A percentile compares a stretch with the other conserved stretches of the same genome.
Conservation (phyloP, 2,113 vertebrate genomes). For the Sorex fumeus region DNA sequence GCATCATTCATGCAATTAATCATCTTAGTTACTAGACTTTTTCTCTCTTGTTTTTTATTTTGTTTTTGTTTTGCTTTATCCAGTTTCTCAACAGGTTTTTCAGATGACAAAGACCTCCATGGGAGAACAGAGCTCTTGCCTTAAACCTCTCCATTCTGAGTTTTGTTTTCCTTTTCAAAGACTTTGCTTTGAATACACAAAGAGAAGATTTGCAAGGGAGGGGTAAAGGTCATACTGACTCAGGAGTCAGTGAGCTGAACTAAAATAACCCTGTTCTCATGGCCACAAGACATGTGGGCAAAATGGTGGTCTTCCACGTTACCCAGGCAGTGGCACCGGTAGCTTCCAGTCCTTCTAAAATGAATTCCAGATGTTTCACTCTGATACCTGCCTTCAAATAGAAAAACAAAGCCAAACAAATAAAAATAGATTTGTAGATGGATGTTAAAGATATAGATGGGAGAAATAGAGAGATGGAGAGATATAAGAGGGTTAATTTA, state of each 20-base stretch:
- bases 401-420: background rate
- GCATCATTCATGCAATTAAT: background rate
- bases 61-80: too few species aligned
- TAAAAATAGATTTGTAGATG: background rate
- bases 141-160: background rate
- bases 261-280: background rate
- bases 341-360: background rate
- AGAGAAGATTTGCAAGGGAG: background rate
- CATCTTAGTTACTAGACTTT: background rate
- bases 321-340: background rate
- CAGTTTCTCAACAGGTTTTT: conserved; percentile 22
- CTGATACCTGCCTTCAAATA: background rate
- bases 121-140: background rate
- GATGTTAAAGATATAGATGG: background rate
- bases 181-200: conserved; percentile 33
- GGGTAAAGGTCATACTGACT: background rate
- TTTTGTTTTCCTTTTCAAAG: conserved; percentile 13
- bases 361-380: background rate
- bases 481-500: background rate
- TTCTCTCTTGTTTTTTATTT: background rate
- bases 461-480: background rate
- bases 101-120: background rate
- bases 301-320: background rate
- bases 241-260: background rate
- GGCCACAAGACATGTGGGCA: background rate